phyloP scores from a whole-genome alignment of 2,797 vertebrate species.

The Thaleichthys pacificus region DNA sequence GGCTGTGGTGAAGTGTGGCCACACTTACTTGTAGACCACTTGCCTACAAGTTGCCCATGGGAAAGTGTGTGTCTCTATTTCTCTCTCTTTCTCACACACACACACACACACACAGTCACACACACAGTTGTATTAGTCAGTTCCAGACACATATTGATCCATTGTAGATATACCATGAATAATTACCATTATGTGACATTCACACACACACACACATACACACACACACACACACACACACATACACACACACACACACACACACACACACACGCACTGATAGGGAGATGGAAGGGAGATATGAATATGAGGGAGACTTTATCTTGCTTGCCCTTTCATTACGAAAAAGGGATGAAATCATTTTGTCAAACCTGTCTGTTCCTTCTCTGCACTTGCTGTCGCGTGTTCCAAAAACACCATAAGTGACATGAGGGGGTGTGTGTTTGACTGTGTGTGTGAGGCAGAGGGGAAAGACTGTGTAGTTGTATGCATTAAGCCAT shows the following conservation, averaged over 20 bases:
- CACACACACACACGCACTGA: slow-evolving; percentile 26
- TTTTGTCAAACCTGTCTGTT: slow-evolving; percentile 27
- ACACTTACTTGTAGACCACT: slow-evolving; percentile 16
- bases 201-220: slow-evolving; percentile 26
- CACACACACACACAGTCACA: background rate
- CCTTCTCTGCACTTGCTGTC: slow-evolving; percentile 4
- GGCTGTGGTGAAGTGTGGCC: slow-evolving; percentile 47
- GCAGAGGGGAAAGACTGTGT: slow-evolving; percentile 12
- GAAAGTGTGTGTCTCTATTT: slow-evolving; percentile 9
- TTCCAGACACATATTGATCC: slow-evolving; percentile 56
- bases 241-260: slow-evolving; percentile 18
- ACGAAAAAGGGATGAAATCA: slow-evolving; percentile 61
- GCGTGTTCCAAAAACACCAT: slow-evolving; percentile 23
- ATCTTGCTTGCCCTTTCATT: slow-evolving; percentile 61
- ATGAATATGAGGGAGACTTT: slow-evolving; percentile 59
- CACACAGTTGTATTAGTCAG: background rate
- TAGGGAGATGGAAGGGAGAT: slow-evolving; percentile 42
- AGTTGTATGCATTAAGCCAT: slow-evolving; percentile 32
- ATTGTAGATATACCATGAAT: slow-evolving; percentile 63
- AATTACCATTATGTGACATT: slow-evolving; percentile 67
- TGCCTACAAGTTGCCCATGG: slow-evolving; percentile 8
- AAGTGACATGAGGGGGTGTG: slow-evolving; percentile 33
- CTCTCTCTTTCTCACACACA: too few species aligned
- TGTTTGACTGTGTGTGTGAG: slow-evolving; percentile 26
- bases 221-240: slow-evolving; percentile 26